phyloP scores from a whole-genome alignment of 2,888 invertebrate genomes.

The Drosophila mulleri region DNA sequence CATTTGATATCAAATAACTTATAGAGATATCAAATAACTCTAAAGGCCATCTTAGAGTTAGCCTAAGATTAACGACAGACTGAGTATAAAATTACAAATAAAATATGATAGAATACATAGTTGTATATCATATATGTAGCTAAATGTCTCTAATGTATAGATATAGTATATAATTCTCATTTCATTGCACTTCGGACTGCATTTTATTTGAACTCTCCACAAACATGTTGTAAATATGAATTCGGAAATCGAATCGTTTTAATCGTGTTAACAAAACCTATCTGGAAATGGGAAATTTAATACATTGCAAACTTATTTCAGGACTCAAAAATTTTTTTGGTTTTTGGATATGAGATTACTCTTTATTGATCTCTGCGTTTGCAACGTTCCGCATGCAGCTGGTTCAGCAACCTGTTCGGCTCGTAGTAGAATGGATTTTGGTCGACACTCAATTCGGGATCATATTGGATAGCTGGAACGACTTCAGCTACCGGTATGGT shows the following conservation, averaged over 20 bases:
- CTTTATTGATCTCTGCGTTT: neutral
- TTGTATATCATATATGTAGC: too few species aligned
- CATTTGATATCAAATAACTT: too few species aligned
- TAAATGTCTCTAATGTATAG: too few species aligned
- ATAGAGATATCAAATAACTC: too few species aligned
- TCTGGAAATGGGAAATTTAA: neutral
- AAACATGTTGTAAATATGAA: neutral
- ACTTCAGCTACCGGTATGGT: neutral
- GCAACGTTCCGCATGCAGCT: constrained; percentile 26
- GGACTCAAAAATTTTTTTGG: neutral
- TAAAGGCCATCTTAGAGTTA: too few species aligned
- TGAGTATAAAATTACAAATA: too few species aligned
- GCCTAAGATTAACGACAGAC: too few species aligned
- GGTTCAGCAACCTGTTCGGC: constrained; percentile 24
- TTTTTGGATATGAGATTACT: too few species aligned
- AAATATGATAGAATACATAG: too few species aligned
- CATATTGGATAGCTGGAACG: neutral
- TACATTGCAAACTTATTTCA: neutral
- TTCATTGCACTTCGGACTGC: neutral
- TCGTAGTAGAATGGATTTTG: constrained; percentile 45
- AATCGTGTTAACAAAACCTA: neutral
- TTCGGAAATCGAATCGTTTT: neutral
- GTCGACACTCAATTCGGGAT: constrained; percentile 24
- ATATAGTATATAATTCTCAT: too few species aligned
- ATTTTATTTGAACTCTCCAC: neutral